Evolutionary conservation across 1,140 invertebrate species (phyloP).

Genomic region (Ostrea denselamellosa): DNA sequence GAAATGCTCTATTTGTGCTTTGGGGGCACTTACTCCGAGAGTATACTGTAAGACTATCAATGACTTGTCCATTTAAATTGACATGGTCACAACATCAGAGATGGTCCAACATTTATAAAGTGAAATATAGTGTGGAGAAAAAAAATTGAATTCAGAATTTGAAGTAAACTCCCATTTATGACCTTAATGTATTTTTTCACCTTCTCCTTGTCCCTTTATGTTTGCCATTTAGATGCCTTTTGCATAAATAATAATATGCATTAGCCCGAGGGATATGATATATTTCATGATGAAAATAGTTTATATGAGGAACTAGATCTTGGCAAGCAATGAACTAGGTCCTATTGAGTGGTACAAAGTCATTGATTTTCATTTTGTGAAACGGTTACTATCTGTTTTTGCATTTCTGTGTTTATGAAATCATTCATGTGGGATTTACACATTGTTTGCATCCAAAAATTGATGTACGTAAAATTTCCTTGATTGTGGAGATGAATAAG

Average conservation of each 20-base stretch:
- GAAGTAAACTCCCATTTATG: not conserved
- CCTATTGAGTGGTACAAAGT: not conserved
- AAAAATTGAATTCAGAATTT: not conserved
- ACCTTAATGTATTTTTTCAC: not conserved
- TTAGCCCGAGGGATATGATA: slow-evolving; percentile 4
- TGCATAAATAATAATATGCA: not conserved
- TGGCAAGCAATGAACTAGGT: not conserved
- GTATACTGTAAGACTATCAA: no score
- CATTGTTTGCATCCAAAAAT: not conserved
- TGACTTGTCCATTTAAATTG: no score
- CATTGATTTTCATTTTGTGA: slow-evolving; percentile 19
- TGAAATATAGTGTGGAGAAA: not conserved
- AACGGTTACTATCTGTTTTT: not conserved
- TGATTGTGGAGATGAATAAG: not conserved
- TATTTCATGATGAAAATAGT: slow-evolving; percentile 14
- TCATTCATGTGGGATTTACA: not conserved
- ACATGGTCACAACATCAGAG: not conserved
- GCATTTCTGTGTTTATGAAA: not conserved
- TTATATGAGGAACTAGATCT: not conserved
- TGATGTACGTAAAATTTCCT: not conserved
- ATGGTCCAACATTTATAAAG: no score
- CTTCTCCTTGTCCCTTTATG: not conserved
- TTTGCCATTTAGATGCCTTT: not conserved
- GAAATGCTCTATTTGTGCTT: no score
- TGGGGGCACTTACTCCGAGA: no score